Evolutionary conservation across 2,797 vertebrate genomes (phyloP).

Genomic region (Acipenser transmontanus): DNA sequence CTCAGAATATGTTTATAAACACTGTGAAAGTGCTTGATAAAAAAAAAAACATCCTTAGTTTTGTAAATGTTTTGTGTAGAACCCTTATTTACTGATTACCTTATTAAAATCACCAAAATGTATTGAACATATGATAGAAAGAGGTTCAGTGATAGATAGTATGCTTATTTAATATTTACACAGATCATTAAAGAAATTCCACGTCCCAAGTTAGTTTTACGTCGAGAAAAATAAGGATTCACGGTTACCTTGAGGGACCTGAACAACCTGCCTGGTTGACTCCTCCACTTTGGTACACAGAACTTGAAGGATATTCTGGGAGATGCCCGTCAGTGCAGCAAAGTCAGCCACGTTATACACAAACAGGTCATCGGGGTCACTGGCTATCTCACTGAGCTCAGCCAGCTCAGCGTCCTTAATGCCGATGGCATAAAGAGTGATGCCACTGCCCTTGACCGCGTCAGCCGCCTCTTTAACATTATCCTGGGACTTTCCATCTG

Average conservation of each 20-base stretch:
- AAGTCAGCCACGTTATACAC: constrained; percentile 59
- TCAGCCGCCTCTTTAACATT: constrained; percentile 37
- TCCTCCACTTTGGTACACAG: constrained; percentile 64
- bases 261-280: constrained; percentile 39
- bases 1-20: too few species aligned
- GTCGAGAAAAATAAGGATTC: too few species aligned
- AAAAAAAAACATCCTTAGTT: too few species aligned
- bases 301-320: constrained; percentile 53
- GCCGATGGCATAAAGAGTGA: constrained; percentile 62
- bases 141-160: too few species aligned
- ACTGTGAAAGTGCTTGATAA: too few species aligned
- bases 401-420: constrained; percentile 53
- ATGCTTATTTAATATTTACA: too few species aligned
- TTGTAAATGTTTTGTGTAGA: too few species aligned
- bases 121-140: too few species aligned
- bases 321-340: constrained; percentile 52
- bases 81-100: too few species aligned
- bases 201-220: too few species aligned
- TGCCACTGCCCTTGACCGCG: constrained; percentile 45
- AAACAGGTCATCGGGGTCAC: constrained; percentile 47
- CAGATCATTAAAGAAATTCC: too few species aligned
- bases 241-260: constrained; percentile 52
- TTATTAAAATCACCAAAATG: too few species aligned
- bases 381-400: constrained; percentile 61
- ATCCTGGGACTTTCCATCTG: constrained; percentile 60